These are phyloP conservation scores for Mungos mungo DNA, from an alignment of 2,113 vertebrate genomes.

Conservation along the genomic window DNA sequence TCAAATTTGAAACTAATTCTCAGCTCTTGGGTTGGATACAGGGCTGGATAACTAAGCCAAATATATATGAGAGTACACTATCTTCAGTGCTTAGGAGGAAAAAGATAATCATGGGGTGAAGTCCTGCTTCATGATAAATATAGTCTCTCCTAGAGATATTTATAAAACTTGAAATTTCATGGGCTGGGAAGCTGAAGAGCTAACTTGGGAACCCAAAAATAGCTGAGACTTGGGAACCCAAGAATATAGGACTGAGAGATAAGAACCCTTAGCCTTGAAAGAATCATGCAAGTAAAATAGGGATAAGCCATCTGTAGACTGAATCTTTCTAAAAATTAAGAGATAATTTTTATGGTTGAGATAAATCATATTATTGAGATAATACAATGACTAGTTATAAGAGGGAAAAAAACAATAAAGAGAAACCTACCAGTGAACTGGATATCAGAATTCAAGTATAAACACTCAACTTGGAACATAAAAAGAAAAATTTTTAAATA, in stretches of 20 bases:
- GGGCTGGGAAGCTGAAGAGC: background rate
- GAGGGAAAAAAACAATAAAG: background rate
- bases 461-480: background rate
- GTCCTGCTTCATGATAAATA: background rate
- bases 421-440: background rate
- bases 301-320: background rate
- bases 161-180: background rate
- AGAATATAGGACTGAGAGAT: background rate
- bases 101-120: background rate
- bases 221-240: background rate
- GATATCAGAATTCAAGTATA: background rate
- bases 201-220: background rate
- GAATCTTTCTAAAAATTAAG: background rate
- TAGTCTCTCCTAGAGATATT: background rate
- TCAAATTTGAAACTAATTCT: background rate
- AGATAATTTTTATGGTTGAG: background rate
- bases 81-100: background rate
- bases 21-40: background rate
- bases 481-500: background rate
- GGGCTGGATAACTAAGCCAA: background rate
- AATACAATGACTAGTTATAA: background rate
- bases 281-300: background rate
- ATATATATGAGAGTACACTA: background rate
- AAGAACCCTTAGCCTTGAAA: background rate
- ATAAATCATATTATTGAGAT: background rate